These are phyloP conservation scores for Cryptotis parvus DNA, from an alignment of 2,113 vertebrate genomes.

Conservation along the genomic window DNA sequence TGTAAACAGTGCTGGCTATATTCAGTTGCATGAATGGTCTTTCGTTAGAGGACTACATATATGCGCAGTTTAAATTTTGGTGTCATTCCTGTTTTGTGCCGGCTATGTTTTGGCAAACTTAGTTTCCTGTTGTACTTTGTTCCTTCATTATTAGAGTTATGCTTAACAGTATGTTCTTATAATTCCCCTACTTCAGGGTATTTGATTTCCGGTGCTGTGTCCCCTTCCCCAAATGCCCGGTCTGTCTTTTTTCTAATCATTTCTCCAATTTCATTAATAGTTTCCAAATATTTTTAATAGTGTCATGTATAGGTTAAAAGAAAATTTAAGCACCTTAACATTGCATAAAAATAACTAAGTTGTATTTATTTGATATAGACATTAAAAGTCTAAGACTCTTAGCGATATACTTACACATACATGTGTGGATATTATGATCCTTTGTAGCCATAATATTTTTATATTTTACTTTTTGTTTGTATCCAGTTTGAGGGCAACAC, in stretches of 20 bases:
- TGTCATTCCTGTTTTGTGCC: neutral
- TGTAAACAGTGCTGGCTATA: neutral
- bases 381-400: neutral
- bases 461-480: neutral
- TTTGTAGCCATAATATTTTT: neutral
- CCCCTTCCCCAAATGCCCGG: neutral
- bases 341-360: neutral
- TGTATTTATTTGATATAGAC: neutral
- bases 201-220: neutral
- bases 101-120: neutral
- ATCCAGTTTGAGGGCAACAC: too few relatives aligned
- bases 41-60: neutral
- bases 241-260: neutral
- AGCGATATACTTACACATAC: neutral
- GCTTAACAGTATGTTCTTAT: neutral
- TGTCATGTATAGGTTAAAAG: neutral
- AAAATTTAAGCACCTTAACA: neutral
- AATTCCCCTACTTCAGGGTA: neutral
- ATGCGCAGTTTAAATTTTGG: neutral
- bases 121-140: neutral
- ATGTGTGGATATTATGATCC: neutral
- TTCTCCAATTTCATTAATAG: neutral
- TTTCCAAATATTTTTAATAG: neutral
- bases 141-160: neutral
- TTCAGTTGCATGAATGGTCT: neutral